Conservation (phyloP, 2,113 vertebrate species). For the Chloebia gouldiae region DNA sequence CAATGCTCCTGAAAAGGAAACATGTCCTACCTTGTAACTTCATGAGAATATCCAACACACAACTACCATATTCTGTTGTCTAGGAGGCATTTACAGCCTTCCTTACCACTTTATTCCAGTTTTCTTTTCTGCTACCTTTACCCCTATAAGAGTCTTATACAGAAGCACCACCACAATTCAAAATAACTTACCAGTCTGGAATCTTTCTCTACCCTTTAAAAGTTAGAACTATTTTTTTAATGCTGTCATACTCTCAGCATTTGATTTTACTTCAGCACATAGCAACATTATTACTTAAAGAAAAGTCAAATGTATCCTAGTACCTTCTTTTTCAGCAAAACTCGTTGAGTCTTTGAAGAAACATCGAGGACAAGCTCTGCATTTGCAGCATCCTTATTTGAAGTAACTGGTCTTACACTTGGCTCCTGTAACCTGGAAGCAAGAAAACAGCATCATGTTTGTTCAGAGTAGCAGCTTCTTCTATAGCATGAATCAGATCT, state of each 20-base stretch:
- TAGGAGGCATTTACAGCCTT: neutral
- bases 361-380: conserved; percentile 93
- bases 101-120: neutral
- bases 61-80: neutral
- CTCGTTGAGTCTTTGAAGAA: conserved; percentile 91
- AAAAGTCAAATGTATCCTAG: neutral
- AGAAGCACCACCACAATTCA: neutral
- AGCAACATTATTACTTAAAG: neutral
- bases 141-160: accelerated
- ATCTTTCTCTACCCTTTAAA: neutral
- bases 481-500: neutral
- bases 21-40: neutral
- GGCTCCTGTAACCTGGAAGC: conserved; percentile 68
- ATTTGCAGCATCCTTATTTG: conserved; percentile 76
- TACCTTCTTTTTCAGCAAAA: conserved; percentile 97
- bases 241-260: neutral
- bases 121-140: neutral
- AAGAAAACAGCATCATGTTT: neutral
- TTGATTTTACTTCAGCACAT: neutral
- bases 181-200: neutral
- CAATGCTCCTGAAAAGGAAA: neutral
- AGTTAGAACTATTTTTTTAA: neutral
- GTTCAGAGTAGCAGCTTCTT: neutral
- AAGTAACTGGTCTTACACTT: conserved; percentile 78
- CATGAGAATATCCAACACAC: neutral